Evolutionary conservation across 1,140 invertebrate genomes (phyloP).

Genomic region (Papilio polyxenes): DNA sequence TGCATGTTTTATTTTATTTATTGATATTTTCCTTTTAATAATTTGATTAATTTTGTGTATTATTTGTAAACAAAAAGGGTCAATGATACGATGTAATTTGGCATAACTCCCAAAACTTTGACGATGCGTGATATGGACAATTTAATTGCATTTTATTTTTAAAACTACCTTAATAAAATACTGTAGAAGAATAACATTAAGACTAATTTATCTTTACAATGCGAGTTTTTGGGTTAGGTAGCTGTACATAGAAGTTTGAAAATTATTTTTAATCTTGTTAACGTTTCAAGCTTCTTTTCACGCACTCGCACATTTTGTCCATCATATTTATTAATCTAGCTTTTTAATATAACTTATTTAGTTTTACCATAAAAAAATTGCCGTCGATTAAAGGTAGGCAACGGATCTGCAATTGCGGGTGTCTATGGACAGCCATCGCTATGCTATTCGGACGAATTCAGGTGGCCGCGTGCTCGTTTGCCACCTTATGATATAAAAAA

Average conservation of each 20-base stretch:
- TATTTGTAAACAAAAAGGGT: slow-evolving; percentile 2
- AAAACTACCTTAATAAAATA: neutral
- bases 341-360: neutral
- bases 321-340: neutral
- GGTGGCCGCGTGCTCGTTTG: too few species aligned
- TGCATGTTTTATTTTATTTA: neutral
- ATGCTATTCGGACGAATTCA: too few species aligned
- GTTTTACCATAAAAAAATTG: too few species aligned
- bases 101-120: neutral
- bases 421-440: too few species aligned
- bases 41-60: neutral
- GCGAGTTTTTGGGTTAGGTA: neutral
- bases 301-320: neutral
- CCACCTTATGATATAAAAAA: too few species aligned
- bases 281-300: neutral
- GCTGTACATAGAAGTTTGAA: too few species aligned
- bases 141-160: neutral
- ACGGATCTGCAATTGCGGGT: too few species aligned
- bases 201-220: neutral
- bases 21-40: neutral
- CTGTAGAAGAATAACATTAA: neutral
- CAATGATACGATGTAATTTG: neutral
- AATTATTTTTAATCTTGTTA: too few species aligned
- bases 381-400: too few species aligned
- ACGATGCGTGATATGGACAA: neutral